These are phyloP conservation scores for Babyrousa celebensis DNA, from an alignment of 2,797 vertebrate species.

Conservation along the genomic window DNA sequence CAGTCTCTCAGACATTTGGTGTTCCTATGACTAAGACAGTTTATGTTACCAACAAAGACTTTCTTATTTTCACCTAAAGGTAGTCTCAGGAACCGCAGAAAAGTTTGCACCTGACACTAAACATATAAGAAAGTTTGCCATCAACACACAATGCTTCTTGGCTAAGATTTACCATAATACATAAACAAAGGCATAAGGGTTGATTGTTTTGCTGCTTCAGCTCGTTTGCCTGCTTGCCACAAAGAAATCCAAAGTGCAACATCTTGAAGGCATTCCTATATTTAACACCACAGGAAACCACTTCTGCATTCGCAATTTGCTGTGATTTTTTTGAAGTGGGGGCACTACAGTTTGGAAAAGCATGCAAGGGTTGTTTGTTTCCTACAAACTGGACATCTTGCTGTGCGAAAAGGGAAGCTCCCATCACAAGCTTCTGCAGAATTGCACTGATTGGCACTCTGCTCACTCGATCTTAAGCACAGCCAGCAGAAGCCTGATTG, in stretches of 20 bases:
- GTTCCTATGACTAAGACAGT: slow-evolving; percentile 60
- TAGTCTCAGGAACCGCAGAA: slow-evolving; percentile 26
- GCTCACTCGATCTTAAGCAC: slow-evolving; percentile 78
- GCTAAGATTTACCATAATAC: slow-evolving; percentile 15
- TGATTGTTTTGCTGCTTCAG: slow-evolving; percentile 23
- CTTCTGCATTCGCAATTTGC: slow-evolving; percentile 61
- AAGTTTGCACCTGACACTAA: background rate
- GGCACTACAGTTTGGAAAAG: slow-evolving; percentile 54
- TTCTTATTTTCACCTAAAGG: slow-evolving; percentile 25
- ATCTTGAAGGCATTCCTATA: slow-evolving; percentile 70
- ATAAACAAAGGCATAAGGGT: slow-evolving; percentile 39
- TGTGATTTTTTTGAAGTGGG: slow-evolving; percentile 46
- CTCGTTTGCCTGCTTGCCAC: background rate
- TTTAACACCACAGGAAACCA: slow-evolving; percentile 72
- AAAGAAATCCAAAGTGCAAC: slow-evolving; percentile 55
- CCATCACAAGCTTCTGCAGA: slow-evolving; percentile 55
- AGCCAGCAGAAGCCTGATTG: slow-evolving; percentile 83
- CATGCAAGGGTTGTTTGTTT: slow-evolving; percentile 73
- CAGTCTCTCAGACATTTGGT: slow-evolving; percentile 42
- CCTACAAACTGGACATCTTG: slow-evolving; percentile 68
- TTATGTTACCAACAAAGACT: slow-evolving; percentile 65
- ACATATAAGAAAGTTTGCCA: slow-evolving; percentile 18
- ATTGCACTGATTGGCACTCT: slow-evolving; percentile 80
- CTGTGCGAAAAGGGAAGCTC: slow-evolving; percentile 78
- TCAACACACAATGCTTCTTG: slow-evolving; percentile 32